Conservation (phyloP, 2,113 vertebrate species). For the Pomatostomus ruficeps region DNA sequence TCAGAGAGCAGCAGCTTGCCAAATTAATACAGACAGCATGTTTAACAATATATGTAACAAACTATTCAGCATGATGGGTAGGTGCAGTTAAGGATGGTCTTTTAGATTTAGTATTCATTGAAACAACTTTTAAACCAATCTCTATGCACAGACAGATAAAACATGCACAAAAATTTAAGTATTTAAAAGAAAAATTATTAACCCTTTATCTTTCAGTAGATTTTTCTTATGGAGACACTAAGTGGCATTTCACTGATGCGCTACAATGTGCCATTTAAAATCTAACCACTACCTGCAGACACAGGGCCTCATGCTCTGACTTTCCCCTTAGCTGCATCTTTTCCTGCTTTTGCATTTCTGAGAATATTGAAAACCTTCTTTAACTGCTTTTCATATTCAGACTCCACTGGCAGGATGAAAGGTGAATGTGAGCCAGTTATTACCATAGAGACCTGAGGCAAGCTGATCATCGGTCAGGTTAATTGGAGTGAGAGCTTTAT, state of each 20-base stretch:
- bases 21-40: not conserved
- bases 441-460: conserved; percentile 84
- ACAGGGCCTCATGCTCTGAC: not conserved
- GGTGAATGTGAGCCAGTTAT: not conserved
- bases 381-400: not conserved
- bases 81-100: not conserved
- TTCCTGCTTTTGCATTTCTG: not conserved
- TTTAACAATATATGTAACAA: not conserved
- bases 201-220: not conserved
- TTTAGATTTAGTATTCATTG: not conserved
- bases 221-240: not conserved
- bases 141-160: not conserved
- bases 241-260: not conserved
- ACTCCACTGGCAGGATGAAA: not conserved
- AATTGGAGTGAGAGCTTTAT: conserved; percentile 70
- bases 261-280: not conserved
- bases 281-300: not conserved
- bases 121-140: not conserved
- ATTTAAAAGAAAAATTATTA: not conserved
- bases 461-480: conserved; percentile 84
- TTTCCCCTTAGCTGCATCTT: not conserved
- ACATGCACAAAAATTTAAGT: not conserved
- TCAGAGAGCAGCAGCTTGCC: not conserved
- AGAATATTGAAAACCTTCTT: not conserved
- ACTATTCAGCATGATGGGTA: not conserved